Percentiles rank a stretch among this genome's conserved stretches.
Evolutionary conservation across 1,140 invertebrate species (phyloP).

Genomic region (Conopomorpha cramerella): DNA sequence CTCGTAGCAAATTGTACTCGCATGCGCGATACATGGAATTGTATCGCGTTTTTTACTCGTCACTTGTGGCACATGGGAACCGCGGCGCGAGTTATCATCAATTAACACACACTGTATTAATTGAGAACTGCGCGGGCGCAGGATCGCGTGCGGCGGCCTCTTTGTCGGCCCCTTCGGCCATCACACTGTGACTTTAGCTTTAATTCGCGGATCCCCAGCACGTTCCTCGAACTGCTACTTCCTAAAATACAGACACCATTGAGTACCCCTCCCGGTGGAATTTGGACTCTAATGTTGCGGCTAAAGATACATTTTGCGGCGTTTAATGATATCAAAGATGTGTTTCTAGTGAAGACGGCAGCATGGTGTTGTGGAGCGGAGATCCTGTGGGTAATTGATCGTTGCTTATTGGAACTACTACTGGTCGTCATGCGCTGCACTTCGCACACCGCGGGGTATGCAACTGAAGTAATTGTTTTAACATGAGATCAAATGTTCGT

Average conservation of each 20-base stretch:
- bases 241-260: slow-evolving; percentile 54
- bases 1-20: too few species aligned
- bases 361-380: slow-evolving; percentile 43
- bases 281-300: slow-evolving; percentile 13
- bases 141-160: slow-evolving; percentile 47
- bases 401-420: slow-evolving; percentile 2
- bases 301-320: slow-evolving; percentile 18
- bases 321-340: slow-evolving; percentile 1
- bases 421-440: too few species aligned
- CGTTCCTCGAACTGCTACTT: slow-evolving; percentile 36
- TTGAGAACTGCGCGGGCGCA: slow-evolving; percentile 51
- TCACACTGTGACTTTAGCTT: slow-evolving; percentile 16
- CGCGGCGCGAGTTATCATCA: slow-evolving; percentile 48
- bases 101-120: slow-evolving; percentile 56
- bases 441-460: too few species aligned
- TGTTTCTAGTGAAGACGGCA: slow-evolving; percentile 34
- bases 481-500: too few species aligned
- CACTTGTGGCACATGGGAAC: too few species aligned
- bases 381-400: slow-evolving; percentile 44
- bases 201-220: slow-evolving; percentile 27
- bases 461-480: too few species aligned
- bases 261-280: slow-evolving; percentile 14
- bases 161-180: slow-evolving; percentile 37
- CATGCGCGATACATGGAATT: too few species aligned
- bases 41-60: too few species aligned